Conservation (phyloP, 2,113 vertebrate species). For the Pluvialis apricaria region DNA sequence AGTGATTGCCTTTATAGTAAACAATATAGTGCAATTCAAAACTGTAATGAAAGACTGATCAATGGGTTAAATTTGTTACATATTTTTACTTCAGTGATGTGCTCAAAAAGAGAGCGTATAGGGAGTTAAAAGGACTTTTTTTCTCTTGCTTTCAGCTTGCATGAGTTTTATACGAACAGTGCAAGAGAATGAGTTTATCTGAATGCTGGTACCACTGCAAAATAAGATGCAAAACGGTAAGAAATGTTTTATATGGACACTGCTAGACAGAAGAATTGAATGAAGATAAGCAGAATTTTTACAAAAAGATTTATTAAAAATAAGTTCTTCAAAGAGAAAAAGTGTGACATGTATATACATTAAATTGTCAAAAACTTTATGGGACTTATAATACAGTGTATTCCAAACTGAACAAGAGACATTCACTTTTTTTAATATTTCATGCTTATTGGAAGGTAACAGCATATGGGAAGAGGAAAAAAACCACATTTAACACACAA, state of each 20-base stretch:
- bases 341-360: conserved; percentile 67
- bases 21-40: background rate
- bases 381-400: conserved; percentile 8
- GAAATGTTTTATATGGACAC: background rate
- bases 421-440: background rate
- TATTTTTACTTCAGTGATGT: background rate
- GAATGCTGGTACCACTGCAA: background rate
- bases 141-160: background rate
- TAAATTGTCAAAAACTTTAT: conserved; percentile 47
- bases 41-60: background rate
- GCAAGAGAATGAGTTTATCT: background rate
- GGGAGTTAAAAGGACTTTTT: background rate
- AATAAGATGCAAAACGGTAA: background rate
- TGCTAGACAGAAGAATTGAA: background rate
- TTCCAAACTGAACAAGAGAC: background rate
- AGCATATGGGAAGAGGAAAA: background rate
- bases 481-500: background rate
- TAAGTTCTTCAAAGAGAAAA: conserved; percentile 66
- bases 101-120: background rate
- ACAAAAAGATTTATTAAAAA: conserved; percentile 80
- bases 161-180: background rate
- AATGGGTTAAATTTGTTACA: background rate
- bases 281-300: conserved; percentile 8
- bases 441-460: conserved; percentile 3
- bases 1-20: background rate